These are phyloP conservation scores for Luidia sarsii DNA, from an alignment of 53 echinoderm and acorn worm species.

Conservation along the genomic window DNA sequence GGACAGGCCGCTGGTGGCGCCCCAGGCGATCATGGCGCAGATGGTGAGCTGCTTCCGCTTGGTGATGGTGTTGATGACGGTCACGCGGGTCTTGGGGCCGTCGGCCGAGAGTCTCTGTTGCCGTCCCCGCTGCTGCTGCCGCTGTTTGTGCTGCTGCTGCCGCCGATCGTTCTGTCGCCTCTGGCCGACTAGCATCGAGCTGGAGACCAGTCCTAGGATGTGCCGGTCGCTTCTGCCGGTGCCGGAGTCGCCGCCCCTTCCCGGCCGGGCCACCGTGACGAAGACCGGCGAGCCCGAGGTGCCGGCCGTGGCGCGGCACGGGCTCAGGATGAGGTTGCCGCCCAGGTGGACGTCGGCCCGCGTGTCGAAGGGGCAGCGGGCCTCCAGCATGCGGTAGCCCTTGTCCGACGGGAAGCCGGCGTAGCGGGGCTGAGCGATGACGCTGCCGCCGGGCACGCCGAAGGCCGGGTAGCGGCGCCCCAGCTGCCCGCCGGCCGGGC, in stretches of 20 bases:
- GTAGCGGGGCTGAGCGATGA: constrained; percentile 11
- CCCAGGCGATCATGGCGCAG: constrained; percentile 28
- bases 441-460: constrained; percentile 1
- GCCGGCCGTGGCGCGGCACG: constrained; percentile 37
- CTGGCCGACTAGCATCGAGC: background rate
- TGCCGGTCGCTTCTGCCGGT: background rate
- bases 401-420: constrained; percentile 63
- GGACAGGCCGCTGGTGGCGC: no score
- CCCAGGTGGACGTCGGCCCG: constrained; percentile 12
- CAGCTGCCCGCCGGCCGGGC: constrained; percentile 5
- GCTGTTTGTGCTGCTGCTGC: no score
- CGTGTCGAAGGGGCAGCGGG: constrained; percentile 45
- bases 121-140: no score
- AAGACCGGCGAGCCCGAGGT: constrained; percentile 58
- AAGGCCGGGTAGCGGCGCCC: constrained; percentile 17
- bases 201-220: constrained; percentile 47
- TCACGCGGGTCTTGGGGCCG: constrained; percentile 6
- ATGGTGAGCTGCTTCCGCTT: constrained; percentile 18
- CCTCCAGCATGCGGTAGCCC: constrained; percentile 50
- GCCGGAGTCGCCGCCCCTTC: background rate
- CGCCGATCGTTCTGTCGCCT: no score
- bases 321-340: constrained; percentile 40
- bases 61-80: constrained; percentile 35
- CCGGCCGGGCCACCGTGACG: constrained; percentile 1
- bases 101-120: no score